Evolutionary conservation across 2,797 vertebrate species (phyloP), one percentile per base, ranked within the genome.

Genomic region (Sparidentex hasta): DNA sequence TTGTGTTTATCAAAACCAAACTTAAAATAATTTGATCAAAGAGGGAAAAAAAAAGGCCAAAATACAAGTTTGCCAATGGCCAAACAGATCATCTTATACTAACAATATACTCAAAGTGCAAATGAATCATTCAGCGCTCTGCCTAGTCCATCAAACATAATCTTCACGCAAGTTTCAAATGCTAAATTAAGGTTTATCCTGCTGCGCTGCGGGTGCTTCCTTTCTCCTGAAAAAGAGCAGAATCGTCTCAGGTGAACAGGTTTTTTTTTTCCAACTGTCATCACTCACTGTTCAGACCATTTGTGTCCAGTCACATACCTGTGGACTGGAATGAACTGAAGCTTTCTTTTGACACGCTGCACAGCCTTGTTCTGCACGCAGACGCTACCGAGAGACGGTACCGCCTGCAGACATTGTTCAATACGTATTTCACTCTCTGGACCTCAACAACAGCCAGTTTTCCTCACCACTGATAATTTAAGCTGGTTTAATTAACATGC

Each of bases 281-380:
- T 59, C 0, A 17, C 2, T 55, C 38, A 56, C 14, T 65, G 12
- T 16, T 3, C 38, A 67, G 63, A 12, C 8, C 17, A 67, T 47
- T 3, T 5, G 18, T 0, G 14, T 33, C 25, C 12, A 7, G n/a
- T 58, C 46, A 59, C 80, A n/a, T 71, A 91, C 90, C 90, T 86
- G 74, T 11, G 57, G 11, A 70, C 71, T 12, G 78, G 68, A 64
- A 90, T 66, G 84, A 95, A 94, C 76, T 92, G 88, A 25, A 96
- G 94, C 78, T 87, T 94, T 81, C 91, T 91, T 84, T 94, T 95
- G 61, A 93, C 82, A 5, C 5, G 18, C 18, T 85, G 65, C 65
- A 90, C 2, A 18, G 43, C 4, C 52, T 52, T 82, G 2, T 75
- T 65, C 20, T 52, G 78, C 27, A 61, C 23, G 58, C 44, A 38